phyloP scores from a whole-genome alignment of 2,797 vertebrate species.

The Bryconaethiops microstoma region DNA sequence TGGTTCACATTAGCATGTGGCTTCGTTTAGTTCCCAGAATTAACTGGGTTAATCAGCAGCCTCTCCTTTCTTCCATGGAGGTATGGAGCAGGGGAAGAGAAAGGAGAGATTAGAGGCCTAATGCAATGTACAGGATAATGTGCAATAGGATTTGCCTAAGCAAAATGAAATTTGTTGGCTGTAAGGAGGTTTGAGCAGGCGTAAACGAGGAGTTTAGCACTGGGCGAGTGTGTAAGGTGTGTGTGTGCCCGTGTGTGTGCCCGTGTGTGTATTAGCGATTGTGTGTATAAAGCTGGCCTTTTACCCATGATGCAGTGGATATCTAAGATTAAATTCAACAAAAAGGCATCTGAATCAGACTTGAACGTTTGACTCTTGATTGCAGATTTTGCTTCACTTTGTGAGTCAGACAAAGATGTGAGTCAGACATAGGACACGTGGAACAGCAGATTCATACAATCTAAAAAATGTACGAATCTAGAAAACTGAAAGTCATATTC shows the following conservation, averaged over 20 bases:
- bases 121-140: constrained; percentile 87
- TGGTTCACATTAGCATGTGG: constrained; percentile 78
- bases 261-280: constrained; percentile 58
- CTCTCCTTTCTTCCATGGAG: constrained; percentile 76
- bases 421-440: no score
- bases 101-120: constrained; percentile 82
- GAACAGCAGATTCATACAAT: no score
- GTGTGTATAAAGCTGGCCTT: constrained; percentile 71
- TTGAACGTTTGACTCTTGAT: no score
- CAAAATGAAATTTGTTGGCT: constrained; percentile 82
- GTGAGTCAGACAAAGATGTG: no score
- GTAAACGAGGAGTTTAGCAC: constrained; percentile 75
- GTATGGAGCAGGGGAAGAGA: constrained; percentile 67
- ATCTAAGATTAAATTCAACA: constrained; percentile 63
- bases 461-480: no score
- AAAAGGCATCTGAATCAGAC: background rate
- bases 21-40: constrained; percentile 80
- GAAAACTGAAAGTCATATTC: no score
- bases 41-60: constrained; percentile 85
- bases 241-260: constrained; percentile 38
- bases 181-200: constrained; percentile 79
- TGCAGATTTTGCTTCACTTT: no score
- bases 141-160: constrained; percentile 80
- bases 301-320: constrained; percentile 70
- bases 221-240: constrained; percentile 38